A percentile compares a stretch with the other conserved stretches of the same genome.
Evolutionary conservation across 2,113 vertebrate species (phyloP).

Genomic region (Passer montanus): DNA sequence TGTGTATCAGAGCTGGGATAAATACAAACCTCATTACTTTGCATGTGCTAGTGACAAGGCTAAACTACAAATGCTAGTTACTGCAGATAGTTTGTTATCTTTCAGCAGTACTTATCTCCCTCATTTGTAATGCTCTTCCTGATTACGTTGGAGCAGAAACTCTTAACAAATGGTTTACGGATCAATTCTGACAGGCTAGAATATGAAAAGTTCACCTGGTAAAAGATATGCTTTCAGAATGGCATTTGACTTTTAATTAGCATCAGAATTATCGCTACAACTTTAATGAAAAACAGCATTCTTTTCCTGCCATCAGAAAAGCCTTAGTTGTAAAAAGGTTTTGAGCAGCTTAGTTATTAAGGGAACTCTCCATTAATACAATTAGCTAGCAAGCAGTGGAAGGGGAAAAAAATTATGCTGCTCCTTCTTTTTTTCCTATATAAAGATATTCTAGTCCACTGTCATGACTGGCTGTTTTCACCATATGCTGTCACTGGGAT

Average conservation of each 20-base stretch:
- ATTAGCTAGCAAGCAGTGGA: neutral
- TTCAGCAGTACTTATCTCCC: neutral
- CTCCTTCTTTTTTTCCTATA: neutral
- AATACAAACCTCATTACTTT: neutral
- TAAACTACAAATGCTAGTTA: neutral
- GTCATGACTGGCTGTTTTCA: neutral
- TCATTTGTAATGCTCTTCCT: neutral
- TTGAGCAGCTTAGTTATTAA: neutral
- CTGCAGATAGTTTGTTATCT: neutral
- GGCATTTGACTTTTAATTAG: neutral
- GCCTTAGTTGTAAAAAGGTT: neutral
- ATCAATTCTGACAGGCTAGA: neutral
- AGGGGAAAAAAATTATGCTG: neutral
- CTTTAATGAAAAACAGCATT: neutral
- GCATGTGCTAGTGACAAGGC: neutral
- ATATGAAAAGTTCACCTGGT: neutral
- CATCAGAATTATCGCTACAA: neutral
- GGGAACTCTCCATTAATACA: neutral
- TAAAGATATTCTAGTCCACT: neutral
- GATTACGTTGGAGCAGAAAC: neutral
- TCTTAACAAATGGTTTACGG: neutral
- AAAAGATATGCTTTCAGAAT: neutral
- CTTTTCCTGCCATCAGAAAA: neutral
- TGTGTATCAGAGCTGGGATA: neutral
- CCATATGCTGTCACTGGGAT: neutral